A percentile compares a stretch with the other conserved stretches of the same genome.
Evolutionary conservation across 2,797 vertebrate genomes (phyloP).

Genomic region (Poecilia gillii): DNA sequence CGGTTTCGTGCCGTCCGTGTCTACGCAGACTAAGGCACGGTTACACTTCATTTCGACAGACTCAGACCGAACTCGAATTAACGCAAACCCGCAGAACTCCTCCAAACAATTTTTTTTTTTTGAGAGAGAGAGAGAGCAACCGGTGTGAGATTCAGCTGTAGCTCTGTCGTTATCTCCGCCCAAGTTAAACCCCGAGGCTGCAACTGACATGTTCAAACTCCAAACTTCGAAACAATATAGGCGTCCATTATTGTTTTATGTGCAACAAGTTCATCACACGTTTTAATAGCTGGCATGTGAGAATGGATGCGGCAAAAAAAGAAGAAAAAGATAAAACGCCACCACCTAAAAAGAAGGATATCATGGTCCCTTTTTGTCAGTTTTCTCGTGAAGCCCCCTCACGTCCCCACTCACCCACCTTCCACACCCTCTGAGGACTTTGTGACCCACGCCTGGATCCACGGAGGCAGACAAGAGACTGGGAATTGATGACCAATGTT

Average conservation of each 20-base stretch:
- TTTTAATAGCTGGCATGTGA: background rate
- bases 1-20: constrained; percentile 8
- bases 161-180: constrained; percentile 11
- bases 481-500: constrained; percentile 86
- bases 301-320: background rate
- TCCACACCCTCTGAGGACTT: constrained; percentile 38
- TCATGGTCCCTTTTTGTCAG: background rate
- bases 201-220: constrained; percentile 15
- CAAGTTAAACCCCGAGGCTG: constrained; percentile 22
- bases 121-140: background rate
- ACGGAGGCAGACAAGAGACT: constrained; percentile 69
- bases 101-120: background rate
- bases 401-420: background rate
- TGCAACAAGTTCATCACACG: constrained; percentile 29
- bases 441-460: constrained; percentile 39
- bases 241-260: constrained; percentile 7
- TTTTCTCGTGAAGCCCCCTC: background rate
- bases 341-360: background rate
- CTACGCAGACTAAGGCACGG: constrained; percentile 5
- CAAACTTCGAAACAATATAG: constrained; percentile 16
- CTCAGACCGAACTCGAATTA: constrained; percentile 9
- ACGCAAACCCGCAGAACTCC: constrained; percentile 23
- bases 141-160: constrained; percentile 13
- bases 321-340: background rate
- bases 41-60: constrained; percentile 8